A percentile compares a stretch with the other conserved stretches of the same genome.
These are phyloP conservation scores for Neopipo cinnamomea DNA, from an alignment of 2,113 vertebrate species.

Conservation along the genomic window DNA sequence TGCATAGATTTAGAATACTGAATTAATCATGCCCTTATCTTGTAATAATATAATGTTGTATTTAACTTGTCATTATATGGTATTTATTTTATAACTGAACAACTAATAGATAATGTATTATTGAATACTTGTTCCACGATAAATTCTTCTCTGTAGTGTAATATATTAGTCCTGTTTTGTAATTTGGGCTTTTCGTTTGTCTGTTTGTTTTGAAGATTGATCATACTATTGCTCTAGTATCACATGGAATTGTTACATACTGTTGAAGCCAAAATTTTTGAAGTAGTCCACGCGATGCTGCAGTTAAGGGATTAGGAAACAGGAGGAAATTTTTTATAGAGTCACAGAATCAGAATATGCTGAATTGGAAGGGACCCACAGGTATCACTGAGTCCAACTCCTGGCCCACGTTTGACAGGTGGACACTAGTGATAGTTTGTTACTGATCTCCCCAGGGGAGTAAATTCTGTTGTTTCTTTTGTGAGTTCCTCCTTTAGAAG, in stretches of 20 bases:
- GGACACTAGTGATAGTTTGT: neutral
- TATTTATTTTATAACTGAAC: constrained; percentile 31
- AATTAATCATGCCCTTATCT: constrained; percentile 13
- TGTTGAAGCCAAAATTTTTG: neutral
- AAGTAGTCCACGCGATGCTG: neutral
- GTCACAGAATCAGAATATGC: neutral
- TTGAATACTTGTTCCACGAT: neutral
- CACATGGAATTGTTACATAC: neutral
- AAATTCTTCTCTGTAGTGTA: neutral
- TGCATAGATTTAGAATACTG: neutral
- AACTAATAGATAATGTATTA: neutral
- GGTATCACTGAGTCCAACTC: neutral
- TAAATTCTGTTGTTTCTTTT: neutral
- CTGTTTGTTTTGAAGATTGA: neutral
- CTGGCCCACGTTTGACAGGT: neutral
- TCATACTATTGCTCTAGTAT: neutral
- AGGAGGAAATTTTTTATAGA: neutral
- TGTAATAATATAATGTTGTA: constrained; percentile 1
- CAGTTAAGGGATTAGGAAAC: neutral
- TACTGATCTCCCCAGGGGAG: neutral
- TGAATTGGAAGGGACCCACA: neutral
- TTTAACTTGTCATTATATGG: constrained; percentile 6
- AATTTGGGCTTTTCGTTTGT: neutral
- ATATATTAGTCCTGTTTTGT: neutral
- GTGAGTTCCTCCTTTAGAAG: neutral